phyloP scores from a whole-genome alignment of 2,113 vertebrate genomes.

The Carlito syrichta region DNA sequence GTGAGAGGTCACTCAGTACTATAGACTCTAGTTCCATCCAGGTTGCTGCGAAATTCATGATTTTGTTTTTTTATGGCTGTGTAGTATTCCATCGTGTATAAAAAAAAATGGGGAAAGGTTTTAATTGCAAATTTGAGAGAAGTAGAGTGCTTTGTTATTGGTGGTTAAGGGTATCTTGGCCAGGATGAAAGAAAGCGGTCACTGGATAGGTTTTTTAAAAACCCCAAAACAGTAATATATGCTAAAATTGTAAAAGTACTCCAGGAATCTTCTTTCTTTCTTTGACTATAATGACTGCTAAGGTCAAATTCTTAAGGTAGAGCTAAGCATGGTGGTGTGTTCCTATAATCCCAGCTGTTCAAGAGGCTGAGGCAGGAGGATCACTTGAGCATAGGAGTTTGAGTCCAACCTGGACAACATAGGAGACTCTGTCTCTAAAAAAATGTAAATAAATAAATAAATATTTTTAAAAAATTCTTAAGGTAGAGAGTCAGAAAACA shows the following conservation, averaged over 20 bases:
- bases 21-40: no score
- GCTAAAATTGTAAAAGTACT: background rate
- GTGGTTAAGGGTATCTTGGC: background rate
- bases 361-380: background rate
- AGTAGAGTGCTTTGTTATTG: background rate
- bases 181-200: background rate
- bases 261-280: background rate
- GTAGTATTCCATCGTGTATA: no score
- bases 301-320: background rate
- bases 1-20: no score
- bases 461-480: background rate
- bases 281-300: slow-evolving; percentile 18
- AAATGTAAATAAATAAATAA: no score
- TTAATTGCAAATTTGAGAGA: background rate
- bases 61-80: no score
- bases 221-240: background rate
- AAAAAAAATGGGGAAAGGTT: background rate
- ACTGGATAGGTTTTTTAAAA: background rate
- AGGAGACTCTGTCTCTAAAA: background rate
- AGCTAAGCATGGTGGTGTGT: background rate
- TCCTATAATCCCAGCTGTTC: background rate
- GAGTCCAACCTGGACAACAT: background rate
- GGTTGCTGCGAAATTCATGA: no score
- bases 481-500: background rate
- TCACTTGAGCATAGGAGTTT: background rate